A percentile compares a stretch with the other conserved stretches of the same genome.
Conservation (phyloP, 2,113 vertebrate species). For the Arothron firmamentum region DNA sequence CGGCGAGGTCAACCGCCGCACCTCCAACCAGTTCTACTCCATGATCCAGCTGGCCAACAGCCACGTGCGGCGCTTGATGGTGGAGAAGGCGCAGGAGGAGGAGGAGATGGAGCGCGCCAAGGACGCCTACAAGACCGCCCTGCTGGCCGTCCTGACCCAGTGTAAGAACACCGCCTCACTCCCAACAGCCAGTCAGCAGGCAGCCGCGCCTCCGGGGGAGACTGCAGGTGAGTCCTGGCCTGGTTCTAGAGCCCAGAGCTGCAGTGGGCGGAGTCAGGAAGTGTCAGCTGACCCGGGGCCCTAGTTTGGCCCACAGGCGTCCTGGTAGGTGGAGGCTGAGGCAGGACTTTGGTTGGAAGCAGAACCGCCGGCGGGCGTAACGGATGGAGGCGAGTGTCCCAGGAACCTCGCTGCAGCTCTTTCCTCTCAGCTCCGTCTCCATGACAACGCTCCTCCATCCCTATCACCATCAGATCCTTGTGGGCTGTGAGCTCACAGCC, state of each 20-base stretch:
- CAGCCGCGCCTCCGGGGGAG: neutral
- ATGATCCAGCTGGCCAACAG: conserved; percentile 96
- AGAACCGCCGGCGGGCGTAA: too few species aligned
- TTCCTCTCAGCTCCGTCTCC: conserved; percentile 46
- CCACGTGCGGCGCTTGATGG: conserved; percentile 87
- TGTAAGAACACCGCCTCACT: conserved; percentile 37
- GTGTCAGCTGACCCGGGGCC: neutral
- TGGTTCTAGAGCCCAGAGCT: neutral
- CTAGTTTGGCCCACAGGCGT: too few species aligned
- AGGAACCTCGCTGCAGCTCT: neutral
- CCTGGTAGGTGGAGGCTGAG: too few species aligned
- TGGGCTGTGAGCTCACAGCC: neutral
- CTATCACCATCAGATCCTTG: conserved; percentile 26
- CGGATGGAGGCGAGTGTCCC: neutral
- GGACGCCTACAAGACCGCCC: conserved; percentile 87
- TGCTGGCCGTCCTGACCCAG: conserved; percentile 84
- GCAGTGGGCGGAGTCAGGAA: neutral
- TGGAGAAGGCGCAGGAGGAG: conserved; percentile 85
- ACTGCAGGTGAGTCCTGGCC: conserved; percentile 15
- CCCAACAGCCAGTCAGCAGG: neutral
- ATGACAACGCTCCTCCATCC: conserved; percentile 53
- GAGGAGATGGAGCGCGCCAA: conserved; percentile 91
- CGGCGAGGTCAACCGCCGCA: conserved; percentile 89
- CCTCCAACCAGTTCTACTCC: conserved; percentile 93
- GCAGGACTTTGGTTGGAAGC: too few species aligned